Conservation (phyloP, 2,888 invertebrate genomes). For the Rhagonycha lutea region DNA sequence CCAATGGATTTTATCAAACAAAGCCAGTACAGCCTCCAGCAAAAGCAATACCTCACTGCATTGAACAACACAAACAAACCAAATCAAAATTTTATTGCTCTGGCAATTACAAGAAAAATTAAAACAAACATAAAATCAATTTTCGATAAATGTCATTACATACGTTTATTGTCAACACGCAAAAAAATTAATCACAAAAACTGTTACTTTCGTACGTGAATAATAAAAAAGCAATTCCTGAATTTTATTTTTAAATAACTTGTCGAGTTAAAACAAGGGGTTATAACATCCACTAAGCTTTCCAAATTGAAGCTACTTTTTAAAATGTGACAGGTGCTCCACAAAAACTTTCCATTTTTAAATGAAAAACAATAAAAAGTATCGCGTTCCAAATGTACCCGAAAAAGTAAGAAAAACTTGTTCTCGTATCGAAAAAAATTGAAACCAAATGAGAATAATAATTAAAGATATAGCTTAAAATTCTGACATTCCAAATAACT, state of each 20-base stretch:
- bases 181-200: background rate
- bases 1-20: conserved; percentile 26
- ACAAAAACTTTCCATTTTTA: background rate
- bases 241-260: conserved; percentile 8
- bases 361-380: background rate
- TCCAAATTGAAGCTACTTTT: background rate
- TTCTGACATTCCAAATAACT: too few species aligned
- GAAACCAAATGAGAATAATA: too few species aligned
- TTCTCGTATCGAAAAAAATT: background rate
- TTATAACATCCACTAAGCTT: conserved; percentile 5
- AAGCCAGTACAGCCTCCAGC: conserved; percentile 17
- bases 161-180: background rate
- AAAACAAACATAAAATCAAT: background rate
- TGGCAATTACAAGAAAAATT: background rate
- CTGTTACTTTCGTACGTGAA: background rate
- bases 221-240: conserved; percentile 10
- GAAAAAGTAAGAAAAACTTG: background rate
- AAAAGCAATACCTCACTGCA: conserved; percentile 23
- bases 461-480: too few species aligned
- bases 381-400: background rate
- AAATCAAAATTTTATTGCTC: conserved; percentile 2
- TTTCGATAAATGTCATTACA: background rate
- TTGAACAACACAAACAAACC: conserved; percentile 20
- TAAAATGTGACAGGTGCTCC: background rate
- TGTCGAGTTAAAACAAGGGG: conserved; percentile 13